Conservation (phyloP, 2,113 vertebrate species). For the Ramphastos sulfuratus region DNA sequence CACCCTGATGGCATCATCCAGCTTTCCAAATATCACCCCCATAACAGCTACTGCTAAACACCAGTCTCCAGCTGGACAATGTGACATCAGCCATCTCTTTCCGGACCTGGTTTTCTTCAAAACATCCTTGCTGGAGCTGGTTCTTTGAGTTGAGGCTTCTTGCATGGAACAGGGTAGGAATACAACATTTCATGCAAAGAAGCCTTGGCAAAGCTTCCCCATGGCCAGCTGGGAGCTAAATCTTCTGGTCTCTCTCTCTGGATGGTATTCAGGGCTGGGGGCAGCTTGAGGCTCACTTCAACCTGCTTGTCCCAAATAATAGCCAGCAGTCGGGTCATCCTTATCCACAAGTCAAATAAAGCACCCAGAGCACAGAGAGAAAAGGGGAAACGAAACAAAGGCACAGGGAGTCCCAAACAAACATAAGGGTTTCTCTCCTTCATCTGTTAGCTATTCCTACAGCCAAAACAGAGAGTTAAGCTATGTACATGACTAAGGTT, state of each 20-base stretch:
- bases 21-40: background rate
- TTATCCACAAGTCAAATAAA: background rate
- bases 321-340: fast-evolving
- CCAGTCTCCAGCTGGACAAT: background rate
- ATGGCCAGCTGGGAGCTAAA: background rate
- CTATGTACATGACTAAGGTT: background rate
- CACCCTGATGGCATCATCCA: background rate
- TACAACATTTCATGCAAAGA: background rate
- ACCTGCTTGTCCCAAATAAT: fast-evolving
- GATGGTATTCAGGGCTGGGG: background rate
- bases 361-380: background rate
- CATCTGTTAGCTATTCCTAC: background rate
- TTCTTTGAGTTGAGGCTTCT: background rate
- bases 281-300: background rate
- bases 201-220: background rate
- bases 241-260: background rate
- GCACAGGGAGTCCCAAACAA: background rate
- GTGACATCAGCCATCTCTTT: background rate
- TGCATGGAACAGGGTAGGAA: background rate
- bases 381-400: background rate
- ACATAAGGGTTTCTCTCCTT: background rate
- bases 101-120: background rate
- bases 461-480: conserved; percentile 13
- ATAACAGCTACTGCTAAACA: background rate
- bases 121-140: background rate